A percentile compares a stretch with the other conserved stretches of the same genome.
phyloP scores from a whole-genome alignment of 2,113 vertebrate species.

The Poecilia latipinna region DNA sequence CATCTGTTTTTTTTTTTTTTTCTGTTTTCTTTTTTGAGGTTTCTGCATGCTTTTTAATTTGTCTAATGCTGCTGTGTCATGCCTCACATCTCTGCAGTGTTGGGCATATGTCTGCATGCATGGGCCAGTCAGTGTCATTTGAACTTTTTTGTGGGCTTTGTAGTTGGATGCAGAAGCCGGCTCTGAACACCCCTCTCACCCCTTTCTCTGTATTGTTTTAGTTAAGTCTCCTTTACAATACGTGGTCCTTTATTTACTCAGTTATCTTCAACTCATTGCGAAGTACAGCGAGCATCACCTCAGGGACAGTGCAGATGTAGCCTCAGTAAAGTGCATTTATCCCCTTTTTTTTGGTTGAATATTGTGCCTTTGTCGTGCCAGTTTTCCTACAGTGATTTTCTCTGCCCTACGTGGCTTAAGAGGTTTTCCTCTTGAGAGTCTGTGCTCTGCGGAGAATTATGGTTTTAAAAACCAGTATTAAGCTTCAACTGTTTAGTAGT shows the following conservation, averaged over 20 bases:
- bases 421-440: constrained; percentile 11
- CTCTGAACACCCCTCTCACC: constrained; percentile 17
- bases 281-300: constrained; percentile 9
- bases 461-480: background rate
- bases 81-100: constrained; percentile 66
- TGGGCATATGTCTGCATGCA: constrained; percentile 63
- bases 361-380: constrained; percentile 25
- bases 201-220: constrained; percentile 7
- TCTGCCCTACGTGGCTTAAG: constrained; percentile 16
- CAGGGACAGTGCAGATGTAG: background rate
- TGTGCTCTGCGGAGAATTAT: background rate
- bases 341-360: constrained; percentile 16
- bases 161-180: constrained; percentile 3
- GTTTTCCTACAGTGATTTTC: constrained; percentile 6
- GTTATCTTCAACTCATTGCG: constrained; percentile 1
- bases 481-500: too few relatives aligned
- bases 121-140: constrained; percentile 62
- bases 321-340: constrained; percentile 5
- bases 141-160: constrained; percentile 27
- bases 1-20: constrained; percentile 11
- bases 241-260: constrained; percentile 16
- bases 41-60: constrained; percentile 61
- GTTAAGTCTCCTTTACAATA: constrained; percentile 8
- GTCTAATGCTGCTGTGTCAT: constrained; percentile 46
- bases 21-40: constrained; percentile 39